Evolutionary conservation across 2,888 invertebrate genomes (phyloP).

Genomic region (Cryptus armator): DNA sequence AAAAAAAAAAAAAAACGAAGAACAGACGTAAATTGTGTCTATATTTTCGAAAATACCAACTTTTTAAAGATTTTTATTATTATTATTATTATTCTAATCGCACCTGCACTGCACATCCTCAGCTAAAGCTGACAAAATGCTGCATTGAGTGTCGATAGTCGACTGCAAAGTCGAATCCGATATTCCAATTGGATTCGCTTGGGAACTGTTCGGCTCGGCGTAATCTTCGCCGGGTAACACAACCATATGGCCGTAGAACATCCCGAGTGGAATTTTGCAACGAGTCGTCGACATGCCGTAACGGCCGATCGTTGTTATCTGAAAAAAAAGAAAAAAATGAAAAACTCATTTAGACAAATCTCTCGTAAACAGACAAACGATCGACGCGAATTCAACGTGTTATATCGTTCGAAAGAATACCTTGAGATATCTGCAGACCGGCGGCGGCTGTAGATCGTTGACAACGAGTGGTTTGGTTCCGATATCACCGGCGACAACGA

Average conservation of each 20-base stretch:
- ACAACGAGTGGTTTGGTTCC: constrained; percentile 94
- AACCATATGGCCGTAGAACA: constrained; percentile 96
- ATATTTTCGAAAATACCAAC: constrained; percentile 1
- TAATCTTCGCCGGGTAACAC: constrained; percentile 88
- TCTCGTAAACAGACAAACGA: neutral
- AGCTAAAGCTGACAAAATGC: constrained; percentile 89
- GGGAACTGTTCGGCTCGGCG: constrained; percentile 80
- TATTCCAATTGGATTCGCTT: constrained; percentile 78
- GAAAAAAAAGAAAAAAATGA: constrained; percentile 68
- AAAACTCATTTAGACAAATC: constrained; percentile 7
- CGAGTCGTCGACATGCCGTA: constrained; percentile 96
- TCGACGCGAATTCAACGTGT: neutral
- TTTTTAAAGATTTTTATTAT: constrained; percentile 20
- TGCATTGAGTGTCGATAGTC: constrained; percentile 87
- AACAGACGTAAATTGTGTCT: neutral
- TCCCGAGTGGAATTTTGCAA: constrained; percentile 96
- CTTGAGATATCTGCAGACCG: constrained; percentile 95
- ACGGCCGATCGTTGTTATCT: constrained; percentile 96
- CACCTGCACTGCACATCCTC: constrained; percentile 93
- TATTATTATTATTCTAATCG: constrained; percentile 38
- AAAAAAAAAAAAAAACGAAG: constrained; percentile 27
- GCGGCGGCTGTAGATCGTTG: constrained; percentile 95
- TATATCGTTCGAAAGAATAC: constrained; percentile 84
- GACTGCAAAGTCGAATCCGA: constrained; percentile 77
- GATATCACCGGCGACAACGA: constrained; percentile 95